phyloP scores from a whole-genome alignment of 2,113 vertebrate species.

The Dicerorhinus sumatrensis region DNA sequence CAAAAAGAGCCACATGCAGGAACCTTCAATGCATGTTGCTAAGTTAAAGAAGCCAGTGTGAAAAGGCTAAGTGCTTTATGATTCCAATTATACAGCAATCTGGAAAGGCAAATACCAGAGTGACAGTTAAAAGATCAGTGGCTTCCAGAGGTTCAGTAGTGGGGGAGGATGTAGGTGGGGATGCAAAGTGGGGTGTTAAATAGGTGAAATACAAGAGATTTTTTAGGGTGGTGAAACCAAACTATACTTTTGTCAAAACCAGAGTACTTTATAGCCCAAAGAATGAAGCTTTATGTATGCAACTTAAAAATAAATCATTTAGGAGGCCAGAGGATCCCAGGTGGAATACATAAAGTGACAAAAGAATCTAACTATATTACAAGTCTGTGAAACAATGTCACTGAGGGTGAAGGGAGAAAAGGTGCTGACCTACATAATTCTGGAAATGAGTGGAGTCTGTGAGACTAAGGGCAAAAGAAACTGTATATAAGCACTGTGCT shows the following conservation, averaged over 20 bases:
- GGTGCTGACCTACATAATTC: not conserved
- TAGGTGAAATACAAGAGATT: not conserved
- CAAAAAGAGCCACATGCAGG: not conserved
- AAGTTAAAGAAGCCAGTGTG: not conserved
- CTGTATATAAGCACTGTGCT: not conserved
- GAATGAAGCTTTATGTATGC: not conserved
- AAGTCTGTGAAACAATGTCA: not conserved
- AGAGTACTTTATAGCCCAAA: not conserved
- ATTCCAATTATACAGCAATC: not conserved
- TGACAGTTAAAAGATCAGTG: not conserved
- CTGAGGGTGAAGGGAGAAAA: not conserved
- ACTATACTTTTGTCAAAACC: not conserved
- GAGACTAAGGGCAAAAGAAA: not conserved
- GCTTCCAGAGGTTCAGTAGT: not conserved
- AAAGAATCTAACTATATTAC: not conserved
- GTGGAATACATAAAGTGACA: not conserved
- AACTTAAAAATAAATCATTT: not conserved
- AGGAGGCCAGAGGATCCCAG: no score
- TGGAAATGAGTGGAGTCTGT: not conserved
- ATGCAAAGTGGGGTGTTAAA: not conserved
- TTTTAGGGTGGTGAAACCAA: not conserved
- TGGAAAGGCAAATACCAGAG: not conserved
- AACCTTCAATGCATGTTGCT: not conserved
- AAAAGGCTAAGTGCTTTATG: not conserved
- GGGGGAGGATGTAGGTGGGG: no score